Evolutionary conservation across 2,113 vertebrate species (phyloP).

Genomic region (Thomomys bottae): DNA sequence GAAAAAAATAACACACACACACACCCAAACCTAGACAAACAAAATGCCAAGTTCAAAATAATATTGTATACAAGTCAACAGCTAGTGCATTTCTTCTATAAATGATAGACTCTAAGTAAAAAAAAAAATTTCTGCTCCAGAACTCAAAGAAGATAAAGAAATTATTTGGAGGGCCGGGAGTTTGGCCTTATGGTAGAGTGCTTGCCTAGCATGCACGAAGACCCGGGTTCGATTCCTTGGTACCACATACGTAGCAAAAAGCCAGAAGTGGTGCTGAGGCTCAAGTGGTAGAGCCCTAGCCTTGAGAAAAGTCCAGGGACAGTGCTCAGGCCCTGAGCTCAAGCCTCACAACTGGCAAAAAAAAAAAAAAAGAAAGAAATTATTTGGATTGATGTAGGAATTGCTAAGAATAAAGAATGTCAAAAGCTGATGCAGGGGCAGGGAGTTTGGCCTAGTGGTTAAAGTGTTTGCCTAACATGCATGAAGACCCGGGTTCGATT

Average conservation of each 20-base stretch:
- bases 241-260: no score
- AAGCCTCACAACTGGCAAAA: no score
- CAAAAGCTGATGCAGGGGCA: neutral
- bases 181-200: no score
- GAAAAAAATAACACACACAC: neutral
- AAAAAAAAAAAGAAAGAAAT: constrained; percentile 38
- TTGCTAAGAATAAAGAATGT: neutral
- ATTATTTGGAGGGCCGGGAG: neutral
- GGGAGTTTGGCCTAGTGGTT: no score
- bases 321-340: no score
- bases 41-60: neutral
- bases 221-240: no score
- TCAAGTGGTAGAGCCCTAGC: no score
- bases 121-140: neutral
- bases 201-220: no score
- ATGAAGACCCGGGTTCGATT: no score
- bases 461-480: no score
- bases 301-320: no score
- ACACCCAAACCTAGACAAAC: neutral
- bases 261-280: no score
- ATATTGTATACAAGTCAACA: constrained; percentile 4
- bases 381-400: neutral
- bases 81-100: neutral
- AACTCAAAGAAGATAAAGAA: constrained; percentile 24
- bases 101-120: neutral